Percentiles rank a stretch among this genome's conserved stretches.
Evolutionary conservation across 2,888 invertebrate genomes (phyloP).

Genomic region (Drymonia ruficornis): DNA sequence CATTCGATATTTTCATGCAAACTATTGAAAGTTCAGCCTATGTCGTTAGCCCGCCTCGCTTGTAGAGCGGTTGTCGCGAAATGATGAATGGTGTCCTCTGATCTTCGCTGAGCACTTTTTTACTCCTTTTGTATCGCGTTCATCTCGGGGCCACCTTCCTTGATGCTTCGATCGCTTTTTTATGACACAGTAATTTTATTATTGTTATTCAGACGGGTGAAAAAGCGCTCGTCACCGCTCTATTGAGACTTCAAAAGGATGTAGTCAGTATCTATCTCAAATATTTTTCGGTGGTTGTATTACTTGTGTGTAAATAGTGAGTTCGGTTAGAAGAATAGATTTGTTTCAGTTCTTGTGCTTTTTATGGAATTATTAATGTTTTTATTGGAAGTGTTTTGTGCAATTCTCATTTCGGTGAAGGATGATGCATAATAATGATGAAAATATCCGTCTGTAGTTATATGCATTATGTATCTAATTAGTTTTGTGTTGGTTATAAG

Average conservation of each 20-base stretch:
- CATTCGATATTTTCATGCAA: background rate
- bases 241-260: constrained; percentile 51
- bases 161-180: constrained; percentile 57
- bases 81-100: constrained; percentile 62
- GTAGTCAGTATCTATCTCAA: constrained; percentile 12
- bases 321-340: background rate
- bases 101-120: constrained; percentile 45
- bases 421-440: background rate
- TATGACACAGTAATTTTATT: constrained; percentile 63
- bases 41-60: background rate
- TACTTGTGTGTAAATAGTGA: constrained; percentile 3
- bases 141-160: constrained; percentile 52
- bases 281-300: constrained; percentile 3
- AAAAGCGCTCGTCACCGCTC: constrained; percentile 49
- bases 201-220: constrained; percentile 54
- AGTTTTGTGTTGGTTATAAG: too few species aligned
- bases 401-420: background rate
- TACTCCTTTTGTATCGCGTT: constrained; percentile 56
- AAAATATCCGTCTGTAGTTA: too few species aligned
- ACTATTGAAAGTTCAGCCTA: background rate
- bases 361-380: background rate
- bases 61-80: constrained; percentile 23
- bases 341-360: background rate
- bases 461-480: too few species aligned
- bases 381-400: background rate